Evolutionary conservation across 1,140 invertebrate genomes (phyloP).

Genomic region (Drosophila persimilis): DNA sequence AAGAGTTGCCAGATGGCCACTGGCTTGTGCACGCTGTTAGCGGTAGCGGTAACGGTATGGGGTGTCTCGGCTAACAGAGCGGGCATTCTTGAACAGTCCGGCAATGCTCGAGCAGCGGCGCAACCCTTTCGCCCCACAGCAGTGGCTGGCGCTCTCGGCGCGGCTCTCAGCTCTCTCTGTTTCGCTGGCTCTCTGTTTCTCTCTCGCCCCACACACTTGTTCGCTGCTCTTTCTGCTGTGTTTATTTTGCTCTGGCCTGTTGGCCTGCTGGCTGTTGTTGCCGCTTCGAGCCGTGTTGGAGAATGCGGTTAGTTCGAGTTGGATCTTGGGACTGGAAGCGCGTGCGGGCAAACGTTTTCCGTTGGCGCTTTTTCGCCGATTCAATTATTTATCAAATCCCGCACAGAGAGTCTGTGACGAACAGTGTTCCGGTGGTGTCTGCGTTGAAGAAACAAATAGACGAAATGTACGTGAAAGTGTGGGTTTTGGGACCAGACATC

Average conservation of each 20-base stretch:
- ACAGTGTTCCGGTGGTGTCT: slow-evolving; percentile 53
- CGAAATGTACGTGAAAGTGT: slow-evolving; percentile 71
- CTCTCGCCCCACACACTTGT: slow-evolving; percentile 1
- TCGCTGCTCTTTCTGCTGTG: slow-evolving; percentile 20
- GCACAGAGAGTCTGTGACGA: slow-evolving; percentile 39
- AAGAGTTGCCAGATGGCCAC: slow-evolving; percentile 30
- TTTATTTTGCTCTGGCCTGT: slow-evolving; percentile 35
- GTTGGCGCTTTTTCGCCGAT: slow-evolving; percentile 1
- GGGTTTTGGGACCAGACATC: slow-evolving; percentile 35
- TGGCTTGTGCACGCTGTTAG: too few species aligned
- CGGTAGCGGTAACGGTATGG: too few species aligned
- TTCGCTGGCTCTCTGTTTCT: slow-evolving; percentile 3
- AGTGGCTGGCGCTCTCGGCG: not conserved
- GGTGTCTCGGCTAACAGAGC: too few species aligned
- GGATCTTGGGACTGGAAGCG: slow-evolving; percentile 52
- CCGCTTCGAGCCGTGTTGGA: slow-evolving; percentile 65
- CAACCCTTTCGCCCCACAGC: too few species aligned
- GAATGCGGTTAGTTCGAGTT: slow-evolving; percentile 62
- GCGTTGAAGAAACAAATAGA: slow-evolving; percentile 3
- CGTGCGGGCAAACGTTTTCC: slow-evolving; percentile 41
- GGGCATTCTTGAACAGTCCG: slow-evolving; percentile 8
- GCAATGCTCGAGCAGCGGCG: slow-evolving; percentile 16
- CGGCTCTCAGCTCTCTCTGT: not conserved
- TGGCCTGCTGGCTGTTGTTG: not conserved
- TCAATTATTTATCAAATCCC: slow-evolving; percentile 52